Percentiles rank a stretch among this genome's conserved stretches.
Evolutionary conservation across 2,888 invertebrate species (phyloP).

Genomic region (Orgyia antiqua): DNA sequence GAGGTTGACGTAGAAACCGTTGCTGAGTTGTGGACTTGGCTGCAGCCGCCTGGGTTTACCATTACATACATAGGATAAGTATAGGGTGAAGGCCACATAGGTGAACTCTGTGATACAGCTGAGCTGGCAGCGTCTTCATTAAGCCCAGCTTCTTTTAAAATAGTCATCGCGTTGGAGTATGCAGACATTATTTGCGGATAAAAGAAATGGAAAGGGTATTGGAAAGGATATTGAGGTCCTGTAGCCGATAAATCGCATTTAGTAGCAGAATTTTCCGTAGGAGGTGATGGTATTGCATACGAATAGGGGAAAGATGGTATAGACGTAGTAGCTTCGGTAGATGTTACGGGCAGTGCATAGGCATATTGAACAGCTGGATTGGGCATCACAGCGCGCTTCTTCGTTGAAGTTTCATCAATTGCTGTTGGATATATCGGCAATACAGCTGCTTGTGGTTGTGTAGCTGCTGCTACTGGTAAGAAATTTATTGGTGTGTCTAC

Average conservation of each 20-base stretch:
- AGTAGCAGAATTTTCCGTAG: slow-evolving; percentile 31
- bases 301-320: slow-evolving; percentile 41
- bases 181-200: slow-evolving; percentile 64
- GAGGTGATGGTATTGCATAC: slow-evolving; percentile 24
- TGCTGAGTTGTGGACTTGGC: slow-evolving; percentile 35
- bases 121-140: slow-evolving; percentile 40
- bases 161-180: slow-evolving; percentile 48
- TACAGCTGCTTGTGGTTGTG: slow-evolving; percentile 30
- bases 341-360: slow-evolving; percentile 41
- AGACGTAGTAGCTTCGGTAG: slow-evolving; percentile 21
- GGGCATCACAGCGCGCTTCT: slow-evolving; percentile 47
- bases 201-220: slow-evolving; percentile 45
- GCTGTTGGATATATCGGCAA: slow-evolving; percentile 29
- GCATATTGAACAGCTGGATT: slow-evolving; percentile 48
- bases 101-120: slow-evolving; percentile 32
- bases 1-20: slow-evolving; percentile 24
- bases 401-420: slow-evolving; percentile 36
- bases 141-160: slow-evolving; percentile 44
- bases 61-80: slow-evolving; percentile 60
- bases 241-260: slow-evolving; percentile 29
- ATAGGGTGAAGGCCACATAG: slow-evolving; percentile 47
- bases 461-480: slow-evolving; percentile 34
- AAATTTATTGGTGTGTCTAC: slow-evolving; percentile 61
- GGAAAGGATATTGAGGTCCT: slow-evolving; percentile 38
- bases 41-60: slow-evolving; percentile 57